Evolutionary conservation across 2,113 vertebrate species (phyloP).

Genomic region (Gulo gulo): DNA sequence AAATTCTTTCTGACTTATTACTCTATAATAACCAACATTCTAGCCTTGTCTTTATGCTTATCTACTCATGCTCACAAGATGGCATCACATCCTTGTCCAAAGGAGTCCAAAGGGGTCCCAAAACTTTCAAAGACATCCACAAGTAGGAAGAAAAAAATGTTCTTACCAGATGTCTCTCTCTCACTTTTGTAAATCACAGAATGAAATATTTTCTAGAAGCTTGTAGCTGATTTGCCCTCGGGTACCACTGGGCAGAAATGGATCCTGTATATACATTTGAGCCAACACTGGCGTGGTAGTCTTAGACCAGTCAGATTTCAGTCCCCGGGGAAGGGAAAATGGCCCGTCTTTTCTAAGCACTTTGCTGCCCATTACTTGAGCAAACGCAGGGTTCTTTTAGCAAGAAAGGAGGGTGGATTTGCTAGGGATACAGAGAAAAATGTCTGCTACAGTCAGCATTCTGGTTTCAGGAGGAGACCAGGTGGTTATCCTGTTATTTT

Average conservation of each 20-base stretch:
- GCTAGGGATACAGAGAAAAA: neutral
- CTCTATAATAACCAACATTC: neutral
- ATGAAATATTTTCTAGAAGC: neutral
- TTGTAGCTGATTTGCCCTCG: neutral
- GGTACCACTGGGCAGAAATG: neutral
- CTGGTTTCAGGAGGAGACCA: neutral
- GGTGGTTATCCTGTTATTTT: neutral
- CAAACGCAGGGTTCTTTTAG: neutral
- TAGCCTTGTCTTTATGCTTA: neutral
- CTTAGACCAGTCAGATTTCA: neutral
- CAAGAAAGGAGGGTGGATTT: neutral
- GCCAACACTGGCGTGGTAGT: neutral
- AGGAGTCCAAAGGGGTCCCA: neutral
- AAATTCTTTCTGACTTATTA: neutral
- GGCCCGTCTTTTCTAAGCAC: neutral
- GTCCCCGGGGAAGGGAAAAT: neutral
- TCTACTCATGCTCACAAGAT: neutral
- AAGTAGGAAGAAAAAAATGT: neutral
- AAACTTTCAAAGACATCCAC: neutral
- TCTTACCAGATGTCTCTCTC: neutral
- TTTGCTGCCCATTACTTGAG: neutral
- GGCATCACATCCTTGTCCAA: neutral
- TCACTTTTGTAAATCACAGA: neutral
- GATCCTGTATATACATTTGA: neutral
- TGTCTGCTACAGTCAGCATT: neutral